A percentile compares a stretch with the other conserved stretches of the same genome.
Conservation (phyloP, 1,140 invertebrate genomes). For the Trissolcus basalis region DNA sequence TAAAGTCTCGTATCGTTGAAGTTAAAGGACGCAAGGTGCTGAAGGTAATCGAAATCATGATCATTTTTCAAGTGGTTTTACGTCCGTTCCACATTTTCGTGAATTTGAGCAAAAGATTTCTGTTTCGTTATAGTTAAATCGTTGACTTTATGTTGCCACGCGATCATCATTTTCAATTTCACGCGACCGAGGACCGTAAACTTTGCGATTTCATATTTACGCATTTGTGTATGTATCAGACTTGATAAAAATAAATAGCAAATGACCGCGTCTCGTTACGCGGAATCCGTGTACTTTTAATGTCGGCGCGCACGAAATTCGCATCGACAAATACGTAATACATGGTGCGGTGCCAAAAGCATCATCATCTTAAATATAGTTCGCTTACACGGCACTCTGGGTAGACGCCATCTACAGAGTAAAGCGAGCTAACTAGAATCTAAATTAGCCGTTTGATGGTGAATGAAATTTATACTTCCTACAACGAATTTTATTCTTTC, state of each 20-base stretch:
- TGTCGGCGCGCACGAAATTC: conserved; percentile 25
- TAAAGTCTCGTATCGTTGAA: too few species aligned
- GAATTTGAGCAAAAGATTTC: conserved; percentile 10
- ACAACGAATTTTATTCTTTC: too few species aligned
- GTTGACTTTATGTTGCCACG: too few species aligned
- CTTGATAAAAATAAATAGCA: too few species aligned
- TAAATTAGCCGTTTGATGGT: conserved; percentile 9
- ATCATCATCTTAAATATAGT: conserved; percentile 41
- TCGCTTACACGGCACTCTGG: conserved; percentile 5
- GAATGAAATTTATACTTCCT: conserved; percentile 12
- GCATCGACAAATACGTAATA: conserved; percentile 42
- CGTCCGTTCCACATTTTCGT: conserved; percentile 35
- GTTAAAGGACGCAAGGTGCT: conserved; percentile 16
- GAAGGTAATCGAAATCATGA: conserved; percentile 44
- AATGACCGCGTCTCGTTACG: too few species aligned
- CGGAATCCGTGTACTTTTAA: conserved; percentile 13
- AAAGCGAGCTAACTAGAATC: conserved; percentile 11
- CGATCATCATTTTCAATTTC: background rate
- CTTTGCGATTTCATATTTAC: too few species aligned
- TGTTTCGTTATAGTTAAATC: too few species aligned
- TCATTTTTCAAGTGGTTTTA: conserved; percentile 45
- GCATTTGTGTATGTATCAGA: too few species aligned
- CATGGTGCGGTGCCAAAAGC: conserved; percentile 33
- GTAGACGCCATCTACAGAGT: conserved; percentile 18
- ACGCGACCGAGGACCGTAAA: background rate